Base-by-base conservation (phyloP, 2,113 vertebrate genomes). In the Phaethornis superciliosus region DNA sequence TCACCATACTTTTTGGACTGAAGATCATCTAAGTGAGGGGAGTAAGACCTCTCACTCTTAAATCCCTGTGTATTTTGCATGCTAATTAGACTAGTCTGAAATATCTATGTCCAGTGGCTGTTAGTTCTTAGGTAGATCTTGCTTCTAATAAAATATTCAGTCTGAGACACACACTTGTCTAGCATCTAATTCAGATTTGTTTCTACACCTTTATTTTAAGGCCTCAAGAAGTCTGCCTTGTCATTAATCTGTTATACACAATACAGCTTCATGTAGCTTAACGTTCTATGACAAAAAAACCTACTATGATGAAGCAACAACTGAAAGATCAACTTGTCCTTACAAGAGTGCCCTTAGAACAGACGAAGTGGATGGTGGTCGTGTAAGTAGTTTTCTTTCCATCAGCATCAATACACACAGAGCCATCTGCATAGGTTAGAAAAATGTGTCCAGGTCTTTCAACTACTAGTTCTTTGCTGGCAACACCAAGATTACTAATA, bases 401-500 rank as follows among this genome's bases (percentile, higher is more conserved):
- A 3, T 98, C 98, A 1, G 98, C 96, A 86, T 95, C 91, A 55
- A 78, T 81, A 44, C 99, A 99, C 20, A 90, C 83, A 0, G 99
- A 99, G 64, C 99, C 99, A 28, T 98, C 97, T 4, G 96, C 97
- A 35, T 99, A 99, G 78, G 99, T 99, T 68, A 99, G 93, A 77
- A 99, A 97, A 69, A 99, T 92, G 27, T 95, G 98, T 92, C 98
- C 98, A 4, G 75, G 96, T 3, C 81, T 97, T 94, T 99, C 98
- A 55, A 99, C 97, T 81, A 97, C 46, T 0, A 99, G 98, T 7
- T 98, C 98, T 16, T 96, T 96, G 88, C 93, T 97, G 46, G 98
- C 98, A 32, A 98, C 24, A 11, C 99, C 99, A 97, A 99, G 96
- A 96, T 99, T 99, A 65, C 98, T 98, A 94, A 99, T 97, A 8